These are phyloP conservation scores for Tamias sibiricus DNA, from an alignment of 2,113 vertebrate species.

Conservation along the genomic window DNA sequence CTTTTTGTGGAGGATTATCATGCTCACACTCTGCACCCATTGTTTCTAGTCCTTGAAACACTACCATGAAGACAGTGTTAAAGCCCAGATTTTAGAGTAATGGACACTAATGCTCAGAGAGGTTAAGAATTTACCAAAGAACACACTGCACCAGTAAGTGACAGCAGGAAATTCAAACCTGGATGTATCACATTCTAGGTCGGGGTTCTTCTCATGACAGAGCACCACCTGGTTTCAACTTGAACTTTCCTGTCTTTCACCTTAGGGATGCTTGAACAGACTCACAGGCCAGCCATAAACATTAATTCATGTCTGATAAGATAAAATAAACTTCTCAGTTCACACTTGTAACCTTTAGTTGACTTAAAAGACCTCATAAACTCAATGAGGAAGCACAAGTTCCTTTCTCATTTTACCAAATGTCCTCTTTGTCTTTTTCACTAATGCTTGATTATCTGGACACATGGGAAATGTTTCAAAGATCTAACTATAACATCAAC, in stretches of 20 bases:
- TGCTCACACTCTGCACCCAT: not conserved
- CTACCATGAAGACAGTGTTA: not conserved
- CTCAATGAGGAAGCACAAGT: slow-evolving; percentile 13
- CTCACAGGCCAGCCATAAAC: not conserved
- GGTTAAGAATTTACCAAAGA: not conserved
- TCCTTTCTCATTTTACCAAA: slow-evolving; percentile 38
- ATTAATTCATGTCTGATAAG: not conserved
- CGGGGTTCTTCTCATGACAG: not conserved
- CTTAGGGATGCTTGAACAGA: not conserved
- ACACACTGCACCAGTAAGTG: not conserved
- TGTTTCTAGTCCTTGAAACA: not conserved
- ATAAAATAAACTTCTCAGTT: not conserved
- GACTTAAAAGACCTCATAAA: slow-evolving; percentile 11
- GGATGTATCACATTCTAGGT: not conserved
- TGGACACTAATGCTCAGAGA: not conserved
- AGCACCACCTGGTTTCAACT: not conserved
- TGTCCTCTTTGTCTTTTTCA: slow-evolving; percentile 1
- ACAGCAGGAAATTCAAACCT: not conserved
- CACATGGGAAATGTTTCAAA: slow-evolving; percentile 52
- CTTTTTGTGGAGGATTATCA: not conserved
- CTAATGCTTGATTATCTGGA: slow-evolving; percentile 42
- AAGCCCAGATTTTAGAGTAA: not conserved
- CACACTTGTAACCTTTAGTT: not conserved
- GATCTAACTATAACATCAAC: slow-evolving; percentile 34
- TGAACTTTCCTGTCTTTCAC: not conserved